These are phyloP conservation scores for Zootermopsis nevadensis DNA, from an alignment of 2,888 invertebrate species.

Conservation along the genomic window DNA sequence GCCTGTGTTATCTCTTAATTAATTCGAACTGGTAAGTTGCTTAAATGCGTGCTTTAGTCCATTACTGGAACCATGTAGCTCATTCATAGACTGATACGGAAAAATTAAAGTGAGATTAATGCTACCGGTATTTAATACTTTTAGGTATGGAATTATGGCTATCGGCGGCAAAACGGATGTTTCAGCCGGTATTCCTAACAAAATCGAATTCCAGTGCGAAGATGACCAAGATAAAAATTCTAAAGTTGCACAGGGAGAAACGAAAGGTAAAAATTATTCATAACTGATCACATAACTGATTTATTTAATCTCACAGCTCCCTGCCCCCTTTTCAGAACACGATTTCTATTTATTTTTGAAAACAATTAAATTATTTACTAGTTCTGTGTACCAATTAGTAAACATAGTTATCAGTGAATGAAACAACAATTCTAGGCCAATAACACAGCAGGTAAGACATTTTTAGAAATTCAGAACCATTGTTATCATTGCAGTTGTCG, in stretches of 20 bases:
- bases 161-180: background rate
- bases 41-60: background rate
- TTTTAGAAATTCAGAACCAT: no score
- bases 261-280: slow-evolving; percentile 9
- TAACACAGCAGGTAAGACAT: no score
- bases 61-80: no score
- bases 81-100: no score
- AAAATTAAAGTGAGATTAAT: background rate
- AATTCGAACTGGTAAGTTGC: background rate
- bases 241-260: background rate
- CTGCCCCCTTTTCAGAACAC: no score
- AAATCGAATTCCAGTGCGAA: background rate
- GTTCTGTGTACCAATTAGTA: no score
- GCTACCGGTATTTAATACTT: background rate
- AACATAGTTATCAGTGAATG: no score
- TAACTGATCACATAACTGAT: background rate
- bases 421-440: no score
- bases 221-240: background rate
- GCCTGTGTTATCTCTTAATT: background rate
- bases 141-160: slow-evolving; percentile 4
- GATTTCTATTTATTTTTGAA: no score
- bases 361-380: no score
- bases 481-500: background rate
- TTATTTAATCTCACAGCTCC: background rate
- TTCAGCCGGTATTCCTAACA: background rate